Evolutionary conservation across 2,797 vertebrate species (phyloP), one percentile per base, ranked within the genome.

Genomic region (Betta splendens): DNA sequence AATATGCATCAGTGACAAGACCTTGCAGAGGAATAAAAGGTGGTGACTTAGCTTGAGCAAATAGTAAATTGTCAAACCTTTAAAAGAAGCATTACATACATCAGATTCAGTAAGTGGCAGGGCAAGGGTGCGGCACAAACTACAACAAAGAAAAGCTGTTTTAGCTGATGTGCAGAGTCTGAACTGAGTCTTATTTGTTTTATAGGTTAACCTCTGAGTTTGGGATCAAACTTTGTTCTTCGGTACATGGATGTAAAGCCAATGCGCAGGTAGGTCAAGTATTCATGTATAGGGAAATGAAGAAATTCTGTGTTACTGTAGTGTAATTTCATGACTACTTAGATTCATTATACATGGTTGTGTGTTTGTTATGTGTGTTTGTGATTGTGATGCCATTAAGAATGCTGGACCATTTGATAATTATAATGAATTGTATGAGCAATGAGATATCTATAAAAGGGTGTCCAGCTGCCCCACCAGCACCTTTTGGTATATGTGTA

Each of bases 241-340:
- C 90, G 79, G 93, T 96, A 94, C 91, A 96, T 95, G 94, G 95
- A 97, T 89, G 89, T 93, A 92, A 95, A 96, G 86, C 95, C 92
- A 94, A 96, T 97, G 95, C 95, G 95, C 91, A 97, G 95, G 95
- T 97, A 90, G 82, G 80, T 71, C 33, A 57, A 46, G 18, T 32
- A 3, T 40, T n/a, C 7, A n/a, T 22, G 28, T 55, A 3, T 40
- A 22, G 43, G 46, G 36, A 1, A 59, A 32, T 35, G 10, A n/a
- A n/a, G n/a, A n/a, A n/a, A n/a, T n/a, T n/a, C n/a, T n/a, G n/a
- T n/a, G n/a, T n/a, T n/a, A n/a, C n/a, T n/a, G n/a, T n/a, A n/a
- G n/a, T n/a, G n/a, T n/a, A n/a, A n/a, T n/a, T n/a, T n/a, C n/a
- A n/a, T n/a, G n/a, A n/a, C n/a, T n/a, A n/a, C n/a, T n/a, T n/a